Percentiles rank a stretch among this genome's conserved stretches.
phyloP scores from a whole-genome alignment of 1,140 invertebrate genomes.

The Calosoma granatense region DNA sequence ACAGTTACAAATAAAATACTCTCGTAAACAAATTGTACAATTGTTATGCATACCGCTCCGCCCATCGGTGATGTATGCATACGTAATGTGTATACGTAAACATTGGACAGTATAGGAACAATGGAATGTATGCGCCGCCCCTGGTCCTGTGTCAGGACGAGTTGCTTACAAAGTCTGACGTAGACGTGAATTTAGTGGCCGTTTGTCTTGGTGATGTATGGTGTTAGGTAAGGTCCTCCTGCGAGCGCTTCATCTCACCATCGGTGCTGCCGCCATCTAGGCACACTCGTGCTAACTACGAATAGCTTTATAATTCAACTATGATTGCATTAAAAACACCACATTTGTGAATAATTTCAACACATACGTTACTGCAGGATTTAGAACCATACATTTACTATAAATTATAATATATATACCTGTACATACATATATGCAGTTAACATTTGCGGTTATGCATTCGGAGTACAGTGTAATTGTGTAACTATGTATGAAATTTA shows the following conservation, averaged over 20 bases:
- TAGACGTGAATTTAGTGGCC: conserved; percentile 24
- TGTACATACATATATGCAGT: too few species aligned
- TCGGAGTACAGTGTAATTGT: too few species aligned
- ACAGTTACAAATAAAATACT: too few species aligned
- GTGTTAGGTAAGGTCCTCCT: background rate
- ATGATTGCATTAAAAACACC: background rate
- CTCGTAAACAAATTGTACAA: too few species aligned
- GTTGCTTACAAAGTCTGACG: conserved; percentile 15
- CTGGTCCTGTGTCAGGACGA: background rate
- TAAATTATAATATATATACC: too few species aligned
- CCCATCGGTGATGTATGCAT: too few species aligned
- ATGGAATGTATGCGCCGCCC: background rate
- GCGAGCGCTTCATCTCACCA: background rate
- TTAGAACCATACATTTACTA: too few species aligned
- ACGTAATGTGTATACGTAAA: too few species aligned
- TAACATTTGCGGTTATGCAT: too few species aligned
- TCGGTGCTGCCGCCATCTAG: background rate
- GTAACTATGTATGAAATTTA: too few species aligned
- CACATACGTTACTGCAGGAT: background rate
- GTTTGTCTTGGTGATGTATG: conserved; percentile 26
- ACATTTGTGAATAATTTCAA: conserved; percentile 1
- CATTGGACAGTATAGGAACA: too few species aligned
- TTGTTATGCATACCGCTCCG: too few species aligned
- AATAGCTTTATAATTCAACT: conserved; percentile 9
- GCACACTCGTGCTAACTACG: background rate